These are phyloP conservation scores for Neoitamus cyanurus DNA, from an alignment of 2,888 invertebrate species.

Conservation along the genomic window DNA sequence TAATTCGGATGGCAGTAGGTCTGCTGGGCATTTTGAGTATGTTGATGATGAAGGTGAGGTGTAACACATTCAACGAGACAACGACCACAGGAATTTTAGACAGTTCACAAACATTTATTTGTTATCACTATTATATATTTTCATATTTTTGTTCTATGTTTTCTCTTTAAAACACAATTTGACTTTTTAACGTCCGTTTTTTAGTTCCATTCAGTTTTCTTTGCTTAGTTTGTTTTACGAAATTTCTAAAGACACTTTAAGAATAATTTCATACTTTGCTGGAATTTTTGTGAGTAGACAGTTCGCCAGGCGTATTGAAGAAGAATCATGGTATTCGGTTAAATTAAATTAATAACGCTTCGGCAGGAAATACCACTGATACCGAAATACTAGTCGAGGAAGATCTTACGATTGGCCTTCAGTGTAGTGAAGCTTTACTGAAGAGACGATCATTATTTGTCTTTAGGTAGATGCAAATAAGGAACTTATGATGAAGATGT, in stretches of 20 bases:
- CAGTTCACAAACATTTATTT: slow-evolving; percentile 35
- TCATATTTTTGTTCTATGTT: background rate
- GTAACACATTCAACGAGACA: slow-evolving; percentile 12
- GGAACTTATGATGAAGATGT: too few species aligned
- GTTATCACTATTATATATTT: slow-evolving; percentile 13
- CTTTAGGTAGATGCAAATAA: too few species aligned
- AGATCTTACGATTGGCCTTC: too few species aligned
- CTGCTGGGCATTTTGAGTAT: background rate
- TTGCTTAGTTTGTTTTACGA: background rate
- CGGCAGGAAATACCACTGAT: too few species aligned
- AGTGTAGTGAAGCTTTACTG: too few species aligned
- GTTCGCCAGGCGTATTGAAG: too few species aligned
- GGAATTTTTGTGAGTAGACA: background rate
- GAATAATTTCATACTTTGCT: background rate
- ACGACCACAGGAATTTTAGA: slow-evolving; percentile 31
- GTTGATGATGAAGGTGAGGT: background rate
- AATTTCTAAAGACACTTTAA: slow-evolving; percentile 9
- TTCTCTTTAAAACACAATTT: background rate
- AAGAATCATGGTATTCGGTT: too few species aligned
- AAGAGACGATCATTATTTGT: too few species aligned
- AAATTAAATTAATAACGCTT: too few species aligned
- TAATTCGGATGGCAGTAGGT: background rate
- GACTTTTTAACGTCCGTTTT: background rate
- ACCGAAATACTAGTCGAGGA: too few species aligned
- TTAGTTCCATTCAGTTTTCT: background rate